Base-by-base conservation (phyloP, 2,797 vertebrate genomes). In the Macropodus opercularis region DNA sequence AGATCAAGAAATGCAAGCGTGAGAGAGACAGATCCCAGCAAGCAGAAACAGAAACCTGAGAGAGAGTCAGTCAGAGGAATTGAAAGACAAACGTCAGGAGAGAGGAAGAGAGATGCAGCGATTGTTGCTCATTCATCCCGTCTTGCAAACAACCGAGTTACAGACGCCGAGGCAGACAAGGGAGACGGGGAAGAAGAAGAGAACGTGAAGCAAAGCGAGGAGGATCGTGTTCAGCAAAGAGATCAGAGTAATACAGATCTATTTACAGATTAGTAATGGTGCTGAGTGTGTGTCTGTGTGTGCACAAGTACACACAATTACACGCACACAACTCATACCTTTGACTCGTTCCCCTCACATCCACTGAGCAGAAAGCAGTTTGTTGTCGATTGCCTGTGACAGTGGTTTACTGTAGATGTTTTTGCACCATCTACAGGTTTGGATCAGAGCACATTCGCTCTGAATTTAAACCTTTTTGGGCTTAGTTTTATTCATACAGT, bases 241-340 rank as follows among this genome's bases (percentile, higher is more conserved):
- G 75, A 85, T 83, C 85, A 79, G 63, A 86, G 79, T 55, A 50
- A 57, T 42, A 66, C 63, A 54, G 70, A 85, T 86, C 79, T 89
- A 84, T 87, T 85, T 82, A 82, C 77, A 89, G 80, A 82, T 77
- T 77, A 76, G 59, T 63, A 79, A 76, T 73, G 69, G 61, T 63
- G 74, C 66, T 72, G 61, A 51, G 36, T 72, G 34, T 54, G 48
- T 58, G 51, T 38, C 35, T 55, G 36, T 58, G 47, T 21, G 47
- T 35, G 36, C 21, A 58, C 22, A 44, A 22, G 13, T 15, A 17
- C 14, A 47, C 23, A 40, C 14, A 11, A 6, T 14, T 8, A 29
- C 24, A 23, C 11, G 13, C 54, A 53, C 54, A 31, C 27, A 55
- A 35, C 5, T 2, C 42, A 26, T 11, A 43, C 18, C 48, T 61